phyloP scores from a whole-genome alignment of 2,113 vertebrate genomes.

The Lamprologus callipterus region DNA sequence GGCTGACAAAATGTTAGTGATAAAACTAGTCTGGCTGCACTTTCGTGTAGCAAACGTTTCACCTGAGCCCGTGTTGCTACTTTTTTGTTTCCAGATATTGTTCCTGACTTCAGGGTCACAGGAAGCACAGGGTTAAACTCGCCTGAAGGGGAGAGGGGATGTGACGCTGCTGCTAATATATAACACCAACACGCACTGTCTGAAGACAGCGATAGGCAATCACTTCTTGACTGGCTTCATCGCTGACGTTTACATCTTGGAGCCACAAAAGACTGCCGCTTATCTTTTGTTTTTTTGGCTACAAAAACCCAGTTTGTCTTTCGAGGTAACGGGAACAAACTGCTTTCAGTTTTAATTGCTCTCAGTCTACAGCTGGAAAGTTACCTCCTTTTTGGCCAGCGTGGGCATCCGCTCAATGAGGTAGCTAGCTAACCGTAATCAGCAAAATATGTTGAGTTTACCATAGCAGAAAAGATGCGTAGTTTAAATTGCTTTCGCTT shows the following conservation, averaged over 20 bases:
- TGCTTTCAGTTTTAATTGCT: not conserved
- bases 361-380: constrained; percentile 8
- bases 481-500: not conserved
- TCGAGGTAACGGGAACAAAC: not conserved
- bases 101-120: not conserved
- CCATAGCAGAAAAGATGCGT: not conserved
- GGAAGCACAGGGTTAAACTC: not conserved
- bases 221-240: not conserved
- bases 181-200: constrained; percentile 40
- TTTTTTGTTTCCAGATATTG: not conserved
- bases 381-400: constrained; percentile 29
- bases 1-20: not conserved
- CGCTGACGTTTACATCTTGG: not conserved
- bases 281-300: not conserved
- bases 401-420: constrained; percentile 35
- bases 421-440: not conserved
- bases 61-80: not conserved
- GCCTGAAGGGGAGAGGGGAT: constrained; percentile 26
- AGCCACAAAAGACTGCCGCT: not conserved
- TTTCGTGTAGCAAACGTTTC: not conserved
- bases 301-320: not conserved
- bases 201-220: not conserved
- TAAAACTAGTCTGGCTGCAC: not conserved
- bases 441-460: not conserved
- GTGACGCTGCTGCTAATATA: constrained; percentile 56